Conservation (phyloP, 2,888 invertebrate genomes). For the Iselma pallidipennis region DNA sequence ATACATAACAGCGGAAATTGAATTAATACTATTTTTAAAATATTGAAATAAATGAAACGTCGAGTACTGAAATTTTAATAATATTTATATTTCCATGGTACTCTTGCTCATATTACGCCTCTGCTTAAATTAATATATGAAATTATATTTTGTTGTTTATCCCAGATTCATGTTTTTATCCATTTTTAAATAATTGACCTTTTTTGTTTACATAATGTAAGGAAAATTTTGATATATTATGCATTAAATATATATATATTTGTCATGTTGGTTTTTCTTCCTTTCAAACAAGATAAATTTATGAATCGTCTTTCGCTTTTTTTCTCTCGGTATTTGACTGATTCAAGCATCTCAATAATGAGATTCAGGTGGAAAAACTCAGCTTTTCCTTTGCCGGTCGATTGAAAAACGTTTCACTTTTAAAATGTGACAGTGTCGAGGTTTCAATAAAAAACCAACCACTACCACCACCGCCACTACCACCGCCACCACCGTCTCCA, state of each 20-base stretch:
- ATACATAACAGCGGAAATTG: too few species aligned
- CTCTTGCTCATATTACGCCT: too few species aligned
- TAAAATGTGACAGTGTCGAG: slow-evolving; percentile 16
- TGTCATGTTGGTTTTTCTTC: background rate
- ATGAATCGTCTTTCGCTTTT: background rate
- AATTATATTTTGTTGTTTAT: too few species aligned
- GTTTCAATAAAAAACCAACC: slow-evolving; percentile 19
- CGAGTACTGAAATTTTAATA: too few species aligned
- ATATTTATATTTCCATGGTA: too few species aligned
- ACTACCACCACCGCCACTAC: background rate
- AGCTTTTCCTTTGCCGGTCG: background rate
- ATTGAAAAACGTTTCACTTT: slow-evolving; percentile 7
- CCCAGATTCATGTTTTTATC: too few species aligned
- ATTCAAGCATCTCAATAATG: background rate
- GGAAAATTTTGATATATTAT: background rate
- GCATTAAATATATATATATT: background rate
- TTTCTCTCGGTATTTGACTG: background rate
- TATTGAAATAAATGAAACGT: too few species aligned
- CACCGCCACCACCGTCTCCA: background rate
- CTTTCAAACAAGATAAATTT: background rate
- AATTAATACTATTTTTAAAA: too few species aligned
- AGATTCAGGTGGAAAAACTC: background rate
- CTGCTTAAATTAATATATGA: too few species aligned
- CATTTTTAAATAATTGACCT: too few species aligned
- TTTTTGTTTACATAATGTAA: background rate